Evolutionary conservation across 2,888 invertebrate genomes (phyloP).

Genomic region (Gymnocheta viridis): DNA sequence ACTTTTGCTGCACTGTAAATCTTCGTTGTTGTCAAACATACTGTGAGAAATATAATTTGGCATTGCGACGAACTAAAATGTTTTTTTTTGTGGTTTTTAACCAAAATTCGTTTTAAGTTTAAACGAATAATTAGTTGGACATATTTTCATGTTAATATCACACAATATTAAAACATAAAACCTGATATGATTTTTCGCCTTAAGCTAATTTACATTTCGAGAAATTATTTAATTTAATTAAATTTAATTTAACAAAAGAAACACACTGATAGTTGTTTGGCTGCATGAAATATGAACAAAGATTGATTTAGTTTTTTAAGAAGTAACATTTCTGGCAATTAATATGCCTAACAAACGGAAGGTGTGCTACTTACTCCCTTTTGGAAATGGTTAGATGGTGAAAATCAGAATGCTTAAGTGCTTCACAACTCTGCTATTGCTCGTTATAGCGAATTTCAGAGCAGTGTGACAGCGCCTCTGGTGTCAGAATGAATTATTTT

Average conservation of each 20-base stretch:
- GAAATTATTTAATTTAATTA: not conserved
- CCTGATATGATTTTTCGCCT: not conserved
- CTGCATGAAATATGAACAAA: no score
- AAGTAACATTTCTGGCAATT: no score
- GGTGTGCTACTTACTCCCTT: no score
- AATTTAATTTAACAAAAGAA: no score
- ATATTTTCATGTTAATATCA: not conserved
- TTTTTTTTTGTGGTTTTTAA: slow-evolving; percentile 38
- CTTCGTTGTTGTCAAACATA: slow-evolving; percentile 13
- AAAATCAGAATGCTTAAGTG: no score
- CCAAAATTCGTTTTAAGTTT: slow-evolving; percentile 1
- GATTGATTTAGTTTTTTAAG: no score
- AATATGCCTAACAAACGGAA: no score
- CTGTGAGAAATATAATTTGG: slow-evolving; percentile 34
- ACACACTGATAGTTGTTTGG: not conserved
- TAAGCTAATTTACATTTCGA: not conserved
- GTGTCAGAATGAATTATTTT: no score
- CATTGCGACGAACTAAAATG: slow-evolving; percentile 33
- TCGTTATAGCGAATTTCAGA: no score
- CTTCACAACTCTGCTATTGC: no score
- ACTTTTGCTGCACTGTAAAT: not conserved
- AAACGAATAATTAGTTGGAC: slow-evolving; percentile 10
- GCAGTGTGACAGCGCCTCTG: no score
- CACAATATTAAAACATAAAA: not conserved
- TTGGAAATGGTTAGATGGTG: no score